Evolutionary conservation across 2,888 invertebrate species (phyloP).

Genomic region (Aromia moschata): DNA sequence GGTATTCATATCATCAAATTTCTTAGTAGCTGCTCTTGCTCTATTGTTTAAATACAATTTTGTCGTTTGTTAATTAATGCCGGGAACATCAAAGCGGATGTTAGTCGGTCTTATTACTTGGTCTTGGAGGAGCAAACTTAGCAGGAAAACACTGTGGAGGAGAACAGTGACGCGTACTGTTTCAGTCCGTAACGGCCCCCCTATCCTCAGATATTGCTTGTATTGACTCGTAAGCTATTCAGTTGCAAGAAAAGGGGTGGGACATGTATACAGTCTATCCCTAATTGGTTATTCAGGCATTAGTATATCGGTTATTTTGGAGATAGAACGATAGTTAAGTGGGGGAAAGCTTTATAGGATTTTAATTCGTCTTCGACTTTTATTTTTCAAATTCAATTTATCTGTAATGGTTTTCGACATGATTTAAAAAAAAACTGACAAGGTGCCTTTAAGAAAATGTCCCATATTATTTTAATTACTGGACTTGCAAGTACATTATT

Average conservation of each 20-base stretch:
- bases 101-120: constrained; percentile 43
- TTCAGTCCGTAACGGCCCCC: constrained; percentile 34
- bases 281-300: no score
- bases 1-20: constrained; percentile 44
- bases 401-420: no score
- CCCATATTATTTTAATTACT: no score
- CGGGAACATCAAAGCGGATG: constrained; percentile 48
- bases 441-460: no score
- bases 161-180: constrained; percentile 35
- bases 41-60: constrained; percentile 71
- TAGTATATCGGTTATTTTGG: no score
- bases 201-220: constrained; percentile 6
- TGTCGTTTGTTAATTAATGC: constrained; percentile 70
- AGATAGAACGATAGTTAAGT: no score
- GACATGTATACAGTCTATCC: no score
- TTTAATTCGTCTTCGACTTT: no score
- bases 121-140: constrained; percentile 28
- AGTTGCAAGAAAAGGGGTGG: constrained; percentile 9
- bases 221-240: constrained; percentile 15
- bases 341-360: no score
- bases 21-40: constrained; percentile 45
- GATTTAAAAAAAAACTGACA: no score
- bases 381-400: no score
- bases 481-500: no score
- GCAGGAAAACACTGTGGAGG: constrained; percentile 29